These are phyloP conservation scores for Calliphora vicina DNA, from an alignment of 1,140 invertebrate species.

Conservation along the genomic window DNA sequence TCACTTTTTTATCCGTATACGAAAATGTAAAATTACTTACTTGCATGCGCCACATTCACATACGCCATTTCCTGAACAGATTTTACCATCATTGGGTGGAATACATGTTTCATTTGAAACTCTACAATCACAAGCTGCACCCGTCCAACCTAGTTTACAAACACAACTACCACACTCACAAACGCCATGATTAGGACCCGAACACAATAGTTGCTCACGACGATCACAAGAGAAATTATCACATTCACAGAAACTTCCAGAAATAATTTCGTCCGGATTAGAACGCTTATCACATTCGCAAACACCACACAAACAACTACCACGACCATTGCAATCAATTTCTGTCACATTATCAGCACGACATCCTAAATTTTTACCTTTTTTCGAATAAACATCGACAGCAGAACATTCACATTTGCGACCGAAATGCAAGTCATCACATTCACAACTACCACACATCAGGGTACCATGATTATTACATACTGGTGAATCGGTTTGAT, in stretches of 20 bases:
- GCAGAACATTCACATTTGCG: constrained; percentile 85
- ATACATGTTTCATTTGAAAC: constrained; percentile 79
- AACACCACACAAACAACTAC: constrained; percentile 81
- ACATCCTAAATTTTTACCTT: constrained; percentile 71
- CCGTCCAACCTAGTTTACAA: constrained; percentile 81
- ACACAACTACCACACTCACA: constrained; percentile 82
- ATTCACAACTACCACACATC: constrained; percentile 90
- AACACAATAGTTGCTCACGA: constrained; percentile 81
- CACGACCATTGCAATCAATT: constrained; percentile 78
- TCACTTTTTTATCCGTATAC: constrained; percentile 57
- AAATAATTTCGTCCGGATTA: constrained; percentile 69
- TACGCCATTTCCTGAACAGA: constrained; percentile 83
- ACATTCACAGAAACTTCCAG: constrained; percentile 89
- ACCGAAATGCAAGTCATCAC: constrained; percentile 80
- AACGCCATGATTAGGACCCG: constrained; percentile 73
- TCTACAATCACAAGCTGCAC: constrained; percentile 82
- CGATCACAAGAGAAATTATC: constrained; percentile 94
- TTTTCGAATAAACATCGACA: constrained; percentile 45
- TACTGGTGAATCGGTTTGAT: constrained; percentile 65
- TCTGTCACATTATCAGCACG: constrained; percentile 75
- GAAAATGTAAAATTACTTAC: constrained; percentile 49
- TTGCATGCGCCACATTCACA: constrained; percentile 90
- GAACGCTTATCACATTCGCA: constrained; percentile 75
- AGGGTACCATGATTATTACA: constrained; percentile 75
- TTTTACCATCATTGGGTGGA: constrained; percentile 72